Evolutionary conservation across 2,113 vertebrate species (phyloP).

Genomic region (Cichladusa arquata): DNA sequence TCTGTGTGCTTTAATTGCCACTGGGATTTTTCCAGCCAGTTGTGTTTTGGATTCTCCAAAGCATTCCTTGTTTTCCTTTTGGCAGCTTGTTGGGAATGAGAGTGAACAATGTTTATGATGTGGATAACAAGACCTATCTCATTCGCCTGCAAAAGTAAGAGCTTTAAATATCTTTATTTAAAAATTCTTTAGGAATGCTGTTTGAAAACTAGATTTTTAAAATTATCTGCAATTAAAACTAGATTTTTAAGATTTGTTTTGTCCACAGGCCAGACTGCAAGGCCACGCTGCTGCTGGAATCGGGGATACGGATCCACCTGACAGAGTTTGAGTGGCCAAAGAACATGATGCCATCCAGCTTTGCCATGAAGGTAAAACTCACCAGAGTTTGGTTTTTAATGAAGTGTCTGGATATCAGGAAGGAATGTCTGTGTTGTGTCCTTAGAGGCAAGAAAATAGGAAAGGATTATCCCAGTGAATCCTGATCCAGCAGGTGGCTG

Average conservation of each 20-base stretch:
- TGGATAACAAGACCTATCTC: slow-evolving; percentile 96
- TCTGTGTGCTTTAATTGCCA: background rate
- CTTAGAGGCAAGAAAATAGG: background rate
- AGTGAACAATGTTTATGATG: slow-evolving; percentile 96
- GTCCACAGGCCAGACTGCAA: slow-evolving; percentile 88
- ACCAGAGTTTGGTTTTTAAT: rapidly evolving
- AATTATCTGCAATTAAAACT: background rate
- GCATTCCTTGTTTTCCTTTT: background rate
- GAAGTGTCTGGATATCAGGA: rapidly evolving
- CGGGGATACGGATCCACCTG: slow-evolving; percentile 90
- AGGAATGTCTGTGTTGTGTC: rapidly evolving
- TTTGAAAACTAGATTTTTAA: background rate
- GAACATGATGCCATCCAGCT: slow-evolving; percentile 95
- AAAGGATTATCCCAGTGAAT: background rate
- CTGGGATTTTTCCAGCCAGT: background rate
- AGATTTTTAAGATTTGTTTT: background rate
- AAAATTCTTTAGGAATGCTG: background rate
- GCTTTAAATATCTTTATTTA: background rate
- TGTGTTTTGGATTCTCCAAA: background rate
- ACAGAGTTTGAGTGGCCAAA: slow-evolving; percentile 99
- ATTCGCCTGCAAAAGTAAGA: slow-evolving; percentile 97
- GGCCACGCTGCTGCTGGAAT: slow-evolving; percentile 90
- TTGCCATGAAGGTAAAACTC: slow-evolving; percentile 94
- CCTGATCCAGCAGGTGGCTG: background rate
- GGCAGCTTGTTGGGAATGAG: slow-evolving; percentile 93